Base-by-base conservation (phyloP, 2,797 vertebrate genomes). In the Cephalopachus bancanus region DNA sequence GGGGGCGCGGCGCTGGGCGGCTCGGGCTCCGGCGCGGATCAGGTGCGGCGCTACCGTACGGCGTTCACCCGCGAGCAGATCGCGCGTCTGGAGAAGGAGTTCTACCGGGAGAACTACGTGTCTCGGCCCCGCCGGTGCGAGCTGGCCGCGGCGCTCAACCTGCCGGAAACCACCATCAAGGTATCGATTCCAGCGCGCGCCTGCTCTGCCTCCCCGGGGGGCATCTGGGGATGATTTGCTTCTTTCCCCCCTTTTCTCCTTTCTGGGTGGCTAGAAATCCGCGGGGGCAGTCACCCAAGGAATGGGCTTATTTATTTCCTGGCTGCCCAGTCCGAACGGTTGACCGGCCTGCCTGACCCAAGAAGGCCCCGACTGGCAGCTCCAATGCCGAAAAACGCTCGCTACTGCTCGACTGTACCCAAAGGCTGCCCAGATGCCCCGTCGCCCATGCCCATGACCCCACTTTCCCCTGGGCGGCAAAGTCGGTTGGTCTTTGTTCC, bases 111-210 rank as follows among this genome's bases (percentile, higher is more conserved):
- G 98, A 99, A 99, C 97, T 99, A 99, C 74, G 99, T 99, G 89
- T 99, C 99, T 12, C 99, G 99, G 98, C 99, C 99, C 33, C 98
- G 99, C 97, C 99, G 99, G 98, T 99, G 99, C 98, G 99, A 99
- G 98, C 97, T 99, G 97, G 99, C 99, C 26, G 99, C 99, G 1
- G 99, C 99, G 69, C 98, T 99, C 95, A 99, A 99, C 97, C 99
- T 99, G 72, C 99, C 99, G 7, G 99, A 99, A 98, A 99, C 99
- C 65, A 99, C 99, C 71, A 99, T 99, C 97, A 99, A 99, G 99
- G 99, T 99, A 98, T 51, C 55, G 94, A 81, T 76, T 84, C 80
- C 60, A n/a, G 71, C 30, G 24, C 26, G 51, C 57, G 59, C 76
- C 87, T 2, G 59, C 64, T 76, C 76, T 60, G 67, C 57, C 62